Conservation (phyloP, 2,113 vertebrate genomes). For the Periophthalmodon schlosseri region DNA sequence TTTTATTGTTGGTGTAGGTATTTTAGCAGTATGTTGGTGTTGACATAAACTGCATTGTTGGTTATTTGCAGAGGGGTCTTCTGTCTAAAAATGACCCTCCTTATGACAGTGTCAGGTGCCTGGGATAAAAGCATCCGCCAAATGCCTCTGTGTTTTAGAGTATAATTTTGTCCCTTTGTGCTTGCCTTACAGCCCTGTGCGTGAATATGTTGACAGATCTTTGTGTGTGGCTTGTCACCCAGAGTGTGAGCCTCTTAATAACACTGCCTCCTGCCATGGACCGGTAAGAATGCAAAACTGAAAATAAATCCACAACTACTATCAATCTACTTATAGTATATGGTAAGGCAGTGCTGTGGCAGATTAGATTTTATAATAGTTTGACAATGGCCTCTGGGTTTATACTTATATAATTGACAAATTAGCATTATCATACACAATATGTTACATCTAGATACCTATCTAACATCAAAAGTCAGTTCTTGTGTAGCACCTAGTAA, state of each 20-base stretch:
- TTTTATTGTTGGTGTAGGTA: neutral
- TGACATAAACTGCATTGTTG: neutral
- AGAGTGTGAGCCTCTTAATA: slow-evolving; percentile 88
- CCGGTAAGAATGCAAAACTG: slow-evolving; percentile 76
- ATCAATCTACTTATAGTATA: neutral
- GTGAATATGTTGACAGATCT: slow-evolving; percentile 82
- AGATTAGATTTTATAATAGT: too few relatives aligned
- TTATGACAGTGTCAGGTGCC: slow-evolving; percentile 22
- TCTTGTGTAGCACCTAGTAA: neutral
- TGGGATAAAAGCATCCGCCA: slow-evolving; percentile 22
- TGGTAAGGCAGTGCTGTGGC: too few relatives aligned
- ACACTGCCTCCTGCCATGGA: slow-evolving; percentile 85
- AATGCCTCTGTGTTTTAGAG: slow-evolving; percentile 15
- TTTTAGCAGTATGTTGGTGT: neutral
- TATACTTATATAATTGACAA: neutral
- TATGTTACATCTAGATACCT: neutral
- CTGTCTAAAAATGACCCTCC: slow-evolving; percentile 40
- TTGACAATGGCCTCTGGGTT: neutral
- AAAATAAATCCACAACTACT: neutral
- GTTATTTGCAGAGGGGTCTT: slow-evolving; percentile 17
- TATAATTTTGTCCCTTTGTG: slow-evolving; percentile 11
- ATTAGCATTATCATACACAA: neutral
- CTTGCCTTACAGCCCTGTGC: slow-evolving; percentile 70
- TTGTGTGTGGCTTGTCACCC: slow-evolving; percentile 85
- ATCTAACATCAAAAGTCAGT: neutral